Percentiles rank a stretch among this genome's conserved stretches.
phyloP scores from a whole-genome alignment of 2,113 vertebrate species.

The Macrotis lagotis region DNA sequence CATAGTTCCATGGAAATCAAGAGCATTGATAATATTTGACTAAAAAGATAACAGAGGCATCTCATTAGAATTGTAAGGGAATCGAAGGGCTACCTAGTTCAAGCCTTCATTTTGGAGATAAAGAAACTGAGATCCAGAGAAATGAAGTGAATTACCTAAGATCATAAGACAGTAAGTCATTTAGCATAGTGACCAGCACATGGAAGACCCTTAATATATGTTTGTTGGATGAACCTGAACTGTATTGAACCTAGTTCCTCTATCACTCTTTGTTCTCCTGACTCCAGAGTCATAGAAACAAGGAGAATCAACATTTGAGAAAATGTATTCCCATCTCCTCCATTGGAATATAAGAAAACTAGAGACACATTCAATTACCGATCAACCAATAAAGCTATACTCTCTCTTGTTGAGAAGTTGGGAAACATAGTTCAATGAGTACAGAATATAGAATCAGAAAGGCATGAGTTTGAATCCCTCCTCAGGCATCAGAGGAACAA shows the following conservation, averaged over 20 bases:
- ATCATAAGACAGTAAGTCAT: neutral
- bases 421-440: neutral
- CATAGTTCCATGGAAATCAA: neutral
- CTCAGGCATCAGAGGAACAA: neutral
- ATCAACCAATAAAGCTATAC: neutral
- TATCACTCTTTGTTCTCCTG: neutral
- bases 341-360: neutral
- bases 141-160: neutral
- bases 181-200: neutral
- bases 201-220: neutral
- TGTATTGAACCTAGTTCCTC: neutral
- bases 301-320: slow-evolving; percentile 3
- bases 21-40: neutral
- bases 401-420: neutral
- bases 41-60: neutral
- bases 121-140: neutral
- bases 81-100: neutral
- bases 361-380: slow-evolving; percentile 24
- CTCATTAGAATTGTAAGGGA: neutral
- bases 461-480: neutral
- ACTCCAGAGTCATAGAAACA: neutral
- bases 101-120: neutral
- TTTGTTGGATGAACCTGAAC: neutral
- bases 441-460: neutral
- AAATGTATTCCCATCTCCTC: slow-evolving; percentile 23